Base-by-base conservation (phyloP, 2,113 vertebrate species). In the Notarius lentiginosus region DNA sequence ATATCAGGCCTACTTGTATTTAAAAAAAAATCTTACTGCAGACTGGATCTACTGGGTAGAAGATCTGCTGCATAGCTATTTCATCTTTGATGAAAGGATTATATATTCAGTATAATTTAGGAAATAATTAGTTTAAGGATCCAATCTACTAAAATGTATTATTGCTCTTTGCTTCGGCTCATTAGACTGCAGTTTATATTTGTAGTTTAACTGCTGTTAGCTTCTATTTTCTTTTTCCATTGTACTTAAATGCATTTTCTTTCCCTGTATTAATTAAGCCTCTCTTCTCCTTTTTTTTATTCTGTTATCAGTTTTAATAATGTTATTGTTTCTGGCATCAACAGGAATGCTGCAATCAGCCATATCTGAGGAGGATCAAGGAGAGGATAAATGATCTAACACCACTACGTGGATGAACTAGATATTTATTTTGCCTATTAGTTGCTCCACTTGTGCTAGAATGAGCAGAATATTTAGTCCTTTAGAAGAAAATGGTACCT, bases 111-210 rank as follows among this genome's bases (percentile, higher is more conserved):
- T 55, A 58, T 58, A 79, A 58, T 81, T 81, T 47, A 41, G 20
- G 9, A 30, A 81, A 81, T 61, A 81, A 81, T 81, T 1, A 81
- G 61, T 47, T 81, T 41, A 61, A 61, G 5, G 5, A 34, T 34
- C 55, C 53, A 80, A 20, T 80, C 51, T 79, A 56, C 56, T 34
- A 61, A 81, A 81, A 81, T 22, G 61, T 81, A 61, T 60, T 47
- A 11, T 61, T 60, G 17, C 30, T 81, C 18, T 81, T 81, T 47
- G 77, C 77, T 60, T 58, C 34, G 77, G 34, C 79, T 61, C 79
- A 61, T 61, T 81, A 20, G 56, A 41, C 53, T 79, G 27, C 20
- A 34, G 27, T 58, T 51, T 53, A 14, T 53, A 49, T 53, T 79
- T 58, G 22, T 79, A 58, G 27, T 61, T 61, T 81, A 41, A 41